Percentiles rank a stretch among this genome's conserved stretches.
phyloP scores from a whole-genome alignment of 2,797 vertebrate species.

The Clarias pachynema region DNA sequence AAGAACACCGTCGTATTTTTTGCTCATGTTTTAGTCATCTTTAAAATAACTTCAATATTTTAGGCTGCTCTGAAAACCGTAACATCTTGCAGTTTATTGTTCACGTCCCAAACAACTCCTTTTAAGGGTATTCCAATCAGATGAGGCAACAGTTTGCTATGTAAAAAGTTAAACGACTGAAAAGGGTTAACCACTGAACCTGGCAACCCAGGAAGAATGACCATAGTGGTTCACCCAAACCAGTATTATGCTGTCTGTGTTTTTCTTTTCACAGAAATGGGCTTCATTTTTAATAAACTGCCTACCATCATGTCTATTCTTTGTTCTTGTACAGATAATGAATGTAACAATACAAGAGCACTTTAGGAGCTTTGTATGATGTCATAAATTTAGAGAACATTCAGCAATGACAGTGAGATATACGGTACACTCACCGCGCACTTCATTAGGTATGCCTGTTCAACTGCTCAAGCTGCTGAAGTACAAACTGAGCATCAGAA shows the following conservation, averaged over 20 bases:
- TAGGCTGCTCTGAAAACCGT: constrained; percentile 13
- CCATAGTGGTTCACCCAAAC: background rate
- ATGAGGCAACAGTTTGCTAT: constrained; percentile 13
- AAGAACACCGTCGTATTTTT: constrained; percentile 1
- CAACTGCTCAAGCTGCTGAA: too few relatives aligned
- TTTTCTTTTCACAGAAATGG: background rate
- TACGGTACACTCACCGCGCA: background rate
- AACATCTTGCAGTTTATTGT: constrained; percentile 9
- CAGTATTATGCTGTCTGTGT: background rate
- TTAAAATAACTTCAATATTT: constrained; percentile 34
- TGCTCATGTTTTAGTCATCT: constrained; percentile 24
- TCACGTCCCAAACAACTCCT: constrained; percentile 21
- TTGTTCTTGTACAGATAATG: background rate
- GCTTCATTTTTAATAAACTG: background rate
- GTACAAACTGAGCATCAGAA: too few relatives aligned
- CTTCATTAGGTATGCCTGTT: too few relatives aligned
- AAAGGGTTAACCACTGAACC: background rate
- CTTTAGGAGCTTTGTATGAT: background rate
- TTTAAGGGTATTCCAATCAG: constrained; percentile 27
- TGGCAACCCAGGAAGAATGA: constrained; percentile 12
- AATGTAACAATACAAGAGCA: background rate
- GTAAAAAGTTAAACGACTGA: background rate
- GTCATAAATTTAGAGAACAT: background rate
- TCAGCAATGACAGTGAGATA: background rate
- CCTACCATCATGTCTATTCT: background rate